Conservation (phyloP, 2,888 invertebrate genomes). For the Xylota segnis region DNA sequence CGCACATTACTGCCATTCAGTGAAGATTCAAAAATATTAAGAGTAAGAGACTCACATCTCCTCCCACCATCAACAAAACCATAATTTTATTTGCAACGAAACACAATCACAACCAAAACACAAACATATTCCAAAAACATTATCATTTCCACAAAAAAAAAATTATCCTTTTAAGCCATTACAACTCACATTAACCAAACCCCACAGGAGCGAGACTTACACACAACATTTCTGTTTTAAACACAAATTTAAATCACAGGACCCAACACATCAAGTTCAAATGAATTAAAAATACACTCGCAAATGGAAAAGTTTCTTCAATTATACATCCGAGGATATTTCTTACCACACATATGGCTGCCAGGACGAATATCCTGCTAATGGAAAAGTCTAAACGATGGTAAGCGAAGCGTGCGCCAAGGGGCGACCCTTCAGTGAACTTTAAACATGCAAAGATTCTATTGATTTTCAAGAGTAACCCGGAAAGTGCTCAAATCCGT, state of each 20-base stretch:
- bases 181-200: background rate
- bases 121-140: background rate
- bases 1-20: too few species aligned
- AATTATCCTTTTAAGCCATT: conserved; percentile 16
- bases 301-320: conserved; percentile 41
- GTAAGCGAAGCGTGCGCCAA: background rate
- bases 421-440: background rate
- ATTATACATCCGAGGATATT: background rate
- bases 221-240: background rate
- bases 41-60: too few species aligned
- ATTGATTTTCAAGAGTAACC: conserved; percentile 9
- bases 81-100: background rate
- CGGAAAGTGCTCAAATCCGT: background rate
- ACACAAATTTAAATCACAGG: conserved; percentile 12
- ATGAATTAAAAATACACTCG: conserved; percentile 24
- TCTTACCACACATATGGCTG: conserved; percentile 15
- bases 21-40: too few species aligned
- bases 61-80: too few species aligned
- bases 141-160: conserved; percentile 14
- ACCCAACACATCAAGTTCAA: conserved; percentile 10
- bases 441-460: background rate
- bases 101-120: background rate
- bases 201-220: too few species aligned
- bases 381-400: conserved; percentile 32
- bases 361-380: conserved; percentile 16